Conservation (phyloP, 2,888 invertebrate species). For the Brachylomia viminalis region DNA sequence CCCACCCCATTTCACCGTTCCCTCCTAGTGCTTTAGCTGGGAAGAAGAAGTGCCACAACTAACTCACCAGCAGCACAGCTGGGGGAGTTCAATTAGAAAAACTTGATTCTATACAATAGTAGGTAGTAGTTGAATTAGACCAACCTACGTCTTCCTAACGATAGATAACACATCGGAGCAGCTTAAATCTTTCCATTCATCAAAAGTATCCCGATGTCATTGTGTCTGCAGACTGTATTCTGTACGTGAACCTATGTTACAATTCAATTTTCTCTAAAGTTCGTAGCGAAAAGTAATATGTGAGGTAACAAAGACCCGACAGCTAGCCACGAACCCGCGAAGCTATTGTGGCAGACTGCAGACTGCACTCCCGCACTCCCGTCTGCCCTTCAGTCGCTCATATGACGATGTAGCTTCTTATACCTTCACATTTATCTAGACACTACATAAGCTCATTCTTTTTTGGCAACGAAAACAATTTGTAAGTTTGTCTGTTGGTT, state of each 20-base stretch:
- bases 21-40: no score
- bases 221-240: constrained; percentile 52
- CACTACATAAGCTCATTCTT: constrained; percentile 18
- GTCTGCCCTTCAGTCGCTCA: constrained; percentile 67
- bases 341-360: constrained; percentile 70
- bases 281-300: constrained; percentile 73
- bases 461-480: constrained; percentile 2
- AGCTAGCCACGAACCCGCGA: constrained; percentile 62
- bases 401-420: constrained; percentile 49
- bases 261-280: constrained; percentile 72
- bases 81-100: no score
- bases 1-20: no score
- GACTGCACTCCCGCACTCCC: constrained; percentile 52
- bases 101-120: no score
- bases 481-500: not conserved
- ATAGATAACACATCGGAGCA: constrained; percentile 25
- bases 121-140: no score
- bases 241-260: constrained; percentile 57
- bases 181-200: constrained; percentile 45
- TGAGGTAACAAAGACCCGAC: constrained; percentile 74
- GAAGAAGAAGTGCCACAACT: no score
- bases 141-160: constrained; percentile 17
- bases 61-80: no score
- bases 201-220: constrained; percentile 37
- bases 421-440: constrained; percentile 44